Conservation (phyloP, 2,888 invertebrate species). For the Acleris laterana region DNA sequence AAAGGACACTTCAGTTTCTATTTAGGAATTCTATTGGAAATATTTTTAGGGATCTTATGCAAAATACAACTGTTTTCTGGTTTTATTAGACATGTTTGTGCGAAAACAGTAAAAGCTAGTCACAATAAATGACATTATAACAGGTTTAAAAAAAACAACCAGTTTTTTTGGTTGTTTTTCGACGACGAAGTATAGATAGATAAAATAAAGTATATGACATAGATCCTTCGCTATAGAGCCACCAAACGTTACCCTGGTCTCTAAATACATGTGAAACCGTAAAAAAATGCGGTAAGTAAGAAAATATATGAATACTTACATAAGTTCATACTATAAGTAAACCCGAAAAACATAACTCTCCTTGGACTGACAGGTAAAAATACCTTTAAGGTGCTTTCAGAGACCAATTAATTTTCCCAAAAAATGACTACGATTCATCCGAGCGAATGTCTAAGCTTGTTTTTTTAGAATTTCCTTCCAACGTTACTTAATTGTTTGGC, state of each 20-base stretch:
- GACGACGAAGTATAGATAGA: too few species aligned
- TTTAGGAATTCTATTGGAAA: neutral
- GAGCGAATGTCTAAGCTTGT: slow-evolving; percentile 11
- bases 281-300: too few species aligned
- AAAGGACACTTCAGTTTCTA: slow-evolving; percentile 33
- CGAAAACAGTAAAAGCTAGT: slow-evolving; percentile 10
- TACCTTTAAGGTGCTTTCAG: neutral
- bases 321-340: too few species aligned
- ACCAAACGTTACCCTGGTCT: too few species aligned
- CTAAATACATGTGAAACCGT: too few species aligned
- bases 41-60: slow-evolving; percentile 8
- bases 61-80: slow-evolving; percentile 19
- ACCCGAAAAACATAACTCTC: too few species aligned
- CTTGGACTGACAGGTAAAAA: too few species aligned
- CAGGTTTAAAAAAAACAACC: too few species aligned
- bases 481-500: slow-evolving; percentile 27
- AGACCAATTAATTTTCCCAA: neutral
- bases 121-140: slow-evolving; percentile 13
- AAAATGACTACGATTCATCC: neutral
- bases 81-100: slow-evolving; percentile 12
- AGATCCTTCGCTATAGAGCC: too few species aligned
- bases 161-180: too few species aligned
- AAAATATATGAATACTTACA: too few species aligned
- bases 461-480: slow-evolving; percentile 20
- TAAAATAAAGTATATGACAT: too few species aligned